A percentile compares a stretch with the other conserved stretches of the same genome.
Conservation (phyloP, 2,797 vertebrate species). For the Miopithecus talapoin region DNA sequence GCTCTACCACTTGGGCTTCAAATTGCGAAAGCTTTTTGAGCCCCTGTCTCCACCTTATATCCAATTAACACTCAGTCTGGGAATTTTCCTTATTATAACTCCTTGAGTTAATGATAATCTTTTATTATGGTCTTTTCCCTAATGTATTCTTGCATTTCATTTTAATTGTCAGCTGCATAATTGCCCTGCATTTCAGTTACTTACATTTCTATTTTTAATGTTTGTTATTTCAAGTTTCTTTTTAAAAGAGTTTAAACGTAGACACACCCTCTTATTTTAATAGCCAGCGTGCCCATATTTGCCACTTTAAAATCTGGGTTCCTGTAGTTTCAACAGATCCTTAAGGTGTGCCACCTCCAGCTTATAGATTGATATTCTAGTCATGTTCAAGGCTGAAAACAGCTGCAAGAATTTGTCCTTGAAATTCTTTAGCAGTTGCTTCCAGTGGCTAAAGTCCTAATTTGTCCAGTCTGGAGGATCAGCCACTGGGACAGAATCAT, state of each 20-base stretch:
- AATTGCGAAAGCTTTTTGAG: neutral
- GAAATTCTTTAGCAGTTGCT: neutral
- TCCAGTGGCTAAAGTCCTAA: neutral
- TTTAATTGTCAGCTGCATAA: constrained; percentile 25
- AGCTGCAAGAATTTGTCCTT: constrained; percentile 26
- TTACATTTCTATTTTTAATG: constrained; percentile 29
- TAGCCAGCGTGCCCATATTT: neutral
- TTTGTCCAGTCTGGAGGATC: neutral
- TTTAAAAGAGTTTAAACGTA: neutral
- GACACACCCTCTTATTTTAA: constrained; percentile 39
- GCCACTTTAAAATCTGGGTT: neutral
- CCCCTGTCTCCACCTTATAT: neutral
- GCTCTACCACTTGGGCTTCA: neutral
- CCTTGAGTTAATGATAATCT: constrained; percentile 17
- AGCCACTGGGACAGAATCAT: neutral
- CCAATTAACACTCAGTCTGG: neutral
- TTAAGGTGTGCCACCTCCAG: neutral
- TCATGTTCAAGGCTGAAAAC: constrained; percentile 18
- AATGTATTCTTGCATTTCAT: constrained; percentile 21
- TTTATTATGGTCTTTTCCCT: constrained; percentile 5
- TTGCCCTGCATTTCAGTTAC: constrained; percentile 13
- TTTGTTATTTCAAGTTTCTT: constrained; percentile 54
- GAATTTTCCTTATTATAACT: neutral
- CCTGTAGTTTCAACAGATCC: neutral
- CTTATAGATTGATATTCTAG: neutral